Percentiles rank a stretch among this genome's conserved stretches.
Conservation (phyloP, 2,113 vertebrate species). For the Rhinoderma darwinii region DNA sequence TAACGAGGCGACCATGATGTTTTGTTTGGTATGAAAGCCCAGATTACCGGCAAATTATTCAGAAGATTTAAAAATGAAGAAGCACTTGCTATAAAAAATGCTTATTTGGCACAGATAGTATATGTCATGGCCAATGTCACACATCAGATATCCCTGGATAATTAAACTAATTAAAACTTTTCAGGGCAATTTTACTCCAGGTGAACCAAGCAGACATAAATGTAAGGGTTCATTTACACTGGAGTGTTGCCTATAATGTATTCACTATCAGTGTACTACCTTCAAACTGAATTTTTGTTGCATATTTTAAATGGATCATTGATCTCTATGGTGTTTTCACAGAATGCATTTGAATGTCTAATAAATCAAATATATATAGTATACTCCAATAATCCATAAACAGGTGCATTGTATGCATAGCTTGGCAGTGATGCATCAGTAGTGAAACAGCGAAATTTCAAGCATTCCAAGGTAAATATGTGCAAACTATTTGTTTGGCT, state of each 20-base stretch:
- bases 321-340: not conserved
- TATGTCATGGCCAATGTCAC: slow-evolving; percentile 3
- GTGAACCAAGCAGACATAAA: slow-evolving; percentile 9
- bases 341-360: not conserved
- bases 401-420: not conserved
- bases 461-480: not conserved
- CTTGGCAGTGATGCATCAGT: not conserved
- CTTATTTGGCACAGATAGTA: slow-evolving; percentile 7
- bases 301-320: slow-evolving; percentile 19
- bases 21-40: not conserved
- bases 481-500: too few relatives aligned
- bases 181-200: slow-evolving; percentile 2
- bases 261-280: not conserved
- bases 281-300: not conserved
- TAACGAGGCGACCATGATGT: not conserved
- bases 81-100: not conserved
- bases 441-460: not conserved
- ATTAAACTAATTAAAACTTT: slow-evolving; percentile 8
- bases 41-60: not conserved
- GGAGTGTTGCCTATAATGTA: not conserved
- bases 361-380: not conserved
- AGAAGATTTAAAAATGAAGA: not conserved
- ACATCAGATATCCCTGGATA: not conserved
- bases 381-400: not conserved
- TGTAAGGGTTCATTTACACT: slow-evolving; percentile 2